Evolutionary conservation across 2,888 invertebrate species (phyloP), one percentile per base, ranked within the genome.

Genomic region (Neocrepidodera transversa): DNA sequence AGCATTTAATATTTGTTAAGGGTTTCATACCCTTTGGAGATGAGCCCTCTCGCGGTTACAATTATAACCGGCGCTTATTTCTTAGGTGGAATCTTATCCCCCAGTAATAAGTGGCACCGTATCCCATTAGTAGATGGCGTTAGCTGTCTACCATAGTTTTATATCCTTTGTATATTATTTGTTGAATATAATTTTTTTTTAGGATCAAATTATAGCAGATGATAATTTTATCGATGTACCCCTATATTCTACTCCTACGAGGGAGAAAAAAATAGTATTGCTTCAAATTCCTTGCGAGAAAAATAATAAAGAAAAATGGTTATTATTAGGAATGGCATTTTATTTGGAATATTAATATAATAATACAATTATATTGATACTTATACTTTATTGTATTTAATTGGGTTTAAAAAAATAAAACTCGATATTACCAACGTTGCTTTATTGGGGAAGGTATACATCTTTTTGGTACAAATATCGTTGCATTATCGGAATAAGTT

Each of bases 321-420:
- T 86, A 42, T 84, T 86, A 72, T 81, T 85, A 53, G 87, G 87
- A 43, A 81, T 85, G 3, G 87, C 88, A 2, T 80, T 88, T 57
- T 87, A 86, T 79, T 78, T 87, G 58, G 74, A 74, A 53, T 74
- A 74, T 66, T 66, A 50, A n/a, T n/a, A n/a, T n/a, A n/a, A n/a
- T n/a, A n/a, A n/a, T n/a, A n/a, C n/a, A n/a, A n/a, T n/a, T n/a
- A n/a, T n/a, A n/a, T n/a, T n/a, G n/a, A n/a, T n/a, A n/a, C n/a
- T n/a, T n/a, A n/a, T n/a, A n/a, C n/a, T n/a, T n/a, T n/a, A n/a
- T n/a, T n/a, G n/a, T n/a, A n/a, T n/a, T n/a, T n/a, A 23, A 23
- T 23, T 23, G 3, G 23, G 23, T 7, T 5, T 3, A 23, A 23
- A 23, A 23, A 23, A 51, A 36, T 11, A 51, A 51, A 26, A 40